Base-by-base conservation (phyloP, 2,888 invertebrate species). In the Brenthis hecate region DNA sequence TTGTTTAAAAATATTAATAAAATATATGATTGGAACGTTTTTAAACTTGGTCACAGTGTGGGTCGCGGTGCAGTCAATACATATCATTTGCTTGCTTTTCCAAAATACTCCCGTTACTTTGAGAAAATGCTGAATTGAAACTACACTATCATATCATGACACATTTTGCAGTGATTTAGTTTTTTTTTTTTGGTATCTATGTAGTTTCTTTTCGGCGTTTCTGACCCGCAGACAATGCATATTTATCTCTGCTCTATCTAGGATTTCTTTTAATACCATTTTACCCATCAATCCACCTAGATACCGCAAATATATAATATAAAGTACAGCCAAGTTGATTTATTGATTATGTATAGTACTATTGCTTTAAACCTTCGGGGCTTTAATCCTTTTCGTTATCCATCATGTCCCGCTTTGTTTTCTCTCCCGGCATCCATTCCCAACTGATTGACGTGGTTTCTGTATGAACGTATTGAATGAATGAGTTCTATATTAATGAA, bases 281-380 rank as follows among this genome's bases (percentile, higher is more conserved):
- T 13, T 14, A 16, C 16, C 19, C 6, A 16, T 62, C 51, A 16
- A 62, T 14, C 36, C 13, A 32, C 61, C 61, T 53, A 62, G 61
- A 53, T 43, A 56, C 8, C 36, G 23, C 23, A 58, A 14, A 55
- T 23, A n/a, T 56, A 23, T 65, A 43, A 56, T 56, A 61, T 28
- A 81, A 88, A 91, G 90, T 91, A 91, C 91, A 91, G 88, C 90
- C 91, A 91, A 88, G 84, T 91, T 89, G 88, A 85, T 73, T 16
- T 66, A 65, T 74, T 76, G 72, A 74, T 72, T 54, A 77, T 65
- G 51, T 63, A 56, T 61, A 55, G 75, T 81, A 78, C 84, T 80
- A 82, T 85, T 87, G 86, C 84, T 87, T 77, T 80, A 54, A 81
- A 79, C 83, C 81, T 80, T 81, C 79, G 82, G 88, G 88, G 87